Base-by-base conservation (phyloP, 2,888 invertebrate genomes). In the Callyntrura guangdongensis region DNA sequence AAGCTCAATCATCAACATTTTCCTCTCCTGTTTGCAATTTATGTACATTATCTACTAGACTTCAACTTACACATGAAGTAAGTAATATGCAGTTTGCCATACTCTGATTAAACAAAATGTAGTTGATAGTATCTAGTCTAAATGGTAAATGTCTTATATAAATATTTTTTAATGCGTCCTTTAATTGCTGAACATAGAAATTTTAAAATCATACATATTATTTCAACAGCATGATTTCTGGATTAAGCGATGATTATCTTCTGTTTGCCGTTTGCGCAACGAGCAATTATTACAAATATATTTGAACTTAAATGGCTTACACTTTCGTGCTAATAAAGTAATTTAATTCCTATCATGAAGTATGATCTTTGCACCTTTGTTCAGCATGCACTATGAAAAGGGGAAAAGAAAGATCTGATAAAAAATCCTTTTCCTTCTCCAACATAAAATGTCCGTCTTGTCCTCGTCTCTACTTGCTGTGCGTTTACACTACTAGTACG, bases 161-260 rank as follows among this genome's bases (percentile, higher is more conserved):
- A 36, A 36, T 2, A 36, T 6, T 4, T 36, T 5, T 17, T 45
- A 36, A 36, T 64, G 64, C 22, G 47, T 14, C 45, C 20, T 64
- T 61, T 82, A 64, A 82, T 82, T 36, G 2, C 36, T 64, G 64
- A 82, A 20, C 64, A 82, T 12, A 47, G 22, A 12, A 14, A 82
- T 64, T 61, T 22, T 2, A 47, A 27, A 61, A 45, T 47, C 22
- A 12, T 45, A 6, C 82, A 79, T 56, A 11, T 22, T 49, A 74
- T 79, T 22, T 72, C 22, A 53, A 59, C 20, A 25, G 45, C 82
- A 82, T 82, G 82, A 82, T 61, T 82, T 82, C 47, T 47, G 82
- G 82, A 17, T 25, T 45, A 64, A 45, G 14, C 64, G 47, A 47
- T 64, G 82, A 82, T 61, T 64, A 82, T 81, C 36, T n/a, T 36